phyloP scores from a whole-genome alignment of 2,113 vertebrate genomes.

The Grus americana region DNA sequence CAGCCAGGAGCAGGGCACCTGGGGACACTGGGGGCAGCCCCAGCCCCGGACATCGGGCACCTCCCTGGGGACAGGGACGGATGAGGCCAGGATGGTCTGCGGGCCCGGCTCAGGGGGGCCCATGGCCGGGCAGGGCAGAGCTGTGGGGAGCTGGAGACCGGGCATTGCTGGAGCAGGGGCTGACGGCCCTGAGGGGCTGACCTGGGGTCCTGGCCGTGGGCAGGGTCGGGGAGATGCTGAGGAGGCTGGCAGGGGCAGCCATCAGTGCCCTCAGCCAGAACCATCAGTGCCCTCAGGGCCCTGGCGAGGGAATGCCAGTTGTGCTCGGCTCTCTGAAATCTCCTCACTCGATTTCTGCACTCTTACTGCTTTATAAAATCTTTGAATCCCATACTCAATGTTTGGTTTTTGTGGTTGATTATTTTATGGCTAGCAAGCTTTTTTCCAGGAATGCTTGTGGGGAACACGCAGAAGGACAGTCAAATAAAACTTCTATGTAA shows the following conservation, averaged over 20 bases:
- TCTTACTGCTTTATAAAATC: not conserved
- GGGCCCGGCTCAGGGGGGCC: not conserved
- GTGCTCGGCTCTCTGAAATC: not conserved
- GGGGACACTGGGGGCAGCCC: not conserved
- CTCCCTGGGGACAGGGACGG: not conserved
- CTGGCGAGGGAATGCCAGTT: not conserved
- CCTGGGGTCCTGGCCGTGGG: no score
- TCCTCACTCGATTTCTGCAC: not conserved
- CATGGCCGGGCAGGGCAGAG: not conserved
- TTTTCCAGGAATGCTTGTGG: not conserved
- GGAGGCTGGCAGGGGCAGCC: not conserved
- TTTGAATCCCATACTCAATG: not conserved
- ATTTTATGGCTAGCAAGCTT: not conserved
- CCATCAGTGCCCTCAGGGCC: not conserved
- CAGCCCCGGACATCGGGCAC: fast-evolving
- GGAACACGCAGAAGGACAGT: not conserved
- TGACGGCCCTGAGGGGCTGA: fast-evolving
- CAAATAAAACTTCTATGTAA: not conserved
- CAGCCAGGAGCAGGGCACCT: not conserved
- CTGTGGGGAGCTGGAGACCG: not conserved
- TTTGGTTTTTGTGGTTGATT: not conserved
- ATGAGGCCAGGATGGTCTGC: fast-evolving
- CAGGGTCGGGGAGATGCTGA: not conserved
- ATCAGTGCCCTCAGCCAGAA: not conserved
- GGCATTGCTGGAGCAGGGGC: not conserved